Conservation (phyloP, 92 coral and sea anemone species). For the Nematostella vectensis region DNA sequence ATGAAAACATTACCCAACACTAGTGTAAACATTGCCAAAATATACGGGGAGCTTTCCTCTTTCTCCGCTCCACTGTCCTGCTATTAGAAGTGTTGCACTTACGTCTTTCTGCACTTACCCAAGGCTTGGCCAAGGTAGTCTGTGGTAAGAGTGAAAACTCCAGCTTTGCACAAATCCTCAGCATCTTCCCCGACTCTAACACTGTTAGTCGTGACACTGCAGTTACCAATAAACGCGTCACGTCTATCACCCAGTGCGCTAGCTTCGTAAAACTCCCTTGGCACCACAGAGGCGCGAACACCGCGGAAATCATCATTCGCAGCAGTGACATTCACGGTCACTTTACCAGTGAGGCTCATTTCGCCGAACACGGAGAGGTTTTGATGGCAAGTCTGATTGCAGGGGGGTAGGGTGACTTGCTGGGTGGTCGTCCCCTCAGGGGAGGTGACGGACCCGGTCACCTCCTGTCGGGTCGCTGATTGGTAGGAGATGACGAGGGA, state of each 20-base stretch:
- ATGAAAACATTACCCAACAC: too few relatives aligned
- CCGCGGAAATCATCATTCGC: slow-evolving; percentile 24
- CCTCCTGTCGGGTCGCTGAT: slow-evolving; percentile 20
- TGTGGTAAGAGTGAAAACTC: slow-evolving; percentile 56
- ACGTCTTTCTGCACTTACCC: too few relatives aligned
- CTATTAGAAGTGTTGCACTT: too few relatives aligned
- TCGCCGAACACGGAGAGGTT: slow-evolving; percentile 56
- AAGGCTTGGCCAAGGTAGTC: slow-evolving; percentile 62
- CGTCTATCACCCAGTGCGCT: slow-evolving; percentile 28
- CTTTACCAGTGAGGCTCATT: slow-evolving; percentile 30
- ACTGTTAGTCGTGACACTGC: slow-evolving; percentile 47
- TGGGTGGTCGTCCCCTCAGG: slow-evolving; percentile 4
- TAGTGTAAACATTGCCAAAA: too few relatives aligned
- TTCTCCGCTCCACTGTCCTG: too few relatives aligned
- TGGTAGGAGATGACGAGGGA: slow-evolving; percentile 45
- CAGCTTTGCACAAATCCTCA: slow-evolving; percentile 44
- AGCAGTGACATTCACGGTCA: slow-evolving; percentile 46
- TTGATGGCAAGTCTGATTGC: slow-evolving; percentile 21
- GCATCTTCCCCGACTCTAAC: slow-evolving; percentile 12
- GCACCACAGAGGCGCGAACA: slow-evolving; percentile 42
- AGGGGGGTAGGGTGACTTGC: slow-evolving; percentile 20
- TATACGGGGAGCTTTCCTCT: too few relatives aligned
- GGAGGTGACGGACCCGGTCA: slow-evolving; percentile 19
- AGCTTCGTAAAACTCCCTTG: slow-evolving; percentile 65
- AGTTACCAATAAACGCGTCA: slow-evolving; percentile 53